phyloP scores from a whole-genome alignment of 2,888 invertebrate species.

The Griposia aprilina region DNA sequence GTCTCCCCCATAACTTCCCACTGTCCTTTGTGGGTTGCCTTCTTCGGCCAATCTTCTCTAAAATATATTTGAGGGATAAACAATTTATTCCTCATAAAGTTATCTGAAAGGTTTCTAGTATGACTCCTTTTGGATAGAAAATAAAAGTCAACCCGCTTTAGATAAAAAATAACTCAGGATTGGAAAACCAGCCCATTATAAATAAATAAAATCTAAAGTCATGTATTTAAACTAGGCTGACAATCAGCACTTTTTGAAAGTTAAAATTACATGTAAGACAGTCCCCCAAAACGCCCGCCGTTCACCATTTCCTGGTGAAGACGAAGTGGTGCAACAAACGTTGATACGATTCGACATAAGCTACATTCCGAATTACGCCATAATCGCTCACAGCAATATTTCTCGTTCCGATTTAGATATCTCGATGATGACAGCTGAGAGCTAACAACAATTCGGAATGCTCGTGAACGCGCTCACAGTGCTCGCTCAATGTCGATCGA shows the following conservation, averaged over 20 bases:
- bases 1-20: neutral
- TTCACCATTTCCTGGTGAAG: neutral
- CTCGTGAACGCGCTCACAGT: too few species aligned
- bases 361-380: too few species aligned
- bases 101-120: neutral
- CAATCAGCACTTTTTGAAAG: neutral
- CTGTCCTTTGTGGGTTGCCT: neutral
- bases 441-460: too few species aligned
- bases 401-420: too few species aligned
- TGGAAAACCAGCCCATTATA: neutral
- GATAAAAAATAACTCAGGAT: too few species aligned
- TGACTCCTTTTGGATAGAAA: neutral
- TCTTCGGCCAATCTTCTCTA: neutral
- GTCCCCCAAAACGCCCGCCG: neutral
- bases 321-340: neutral
- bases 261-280: neutral
- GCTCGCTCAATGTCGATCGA: too few species aligned
- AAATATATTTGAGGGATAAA: neutral
- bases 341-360: too few species aligned
- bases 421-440: too few species aligned
- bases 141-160: neutral
- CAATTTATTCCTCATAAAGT: too few species aligned
- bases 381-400: too few species aligned
- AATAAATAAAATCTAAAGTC: neutral
- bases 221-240: neutral